Percentiles rank a stretch among this genome's conserved stretches.
Evolutionary conservation across 1,140 invertebrate species (phyloP).

Genomic region (Pteromalus puparum): DNA sequence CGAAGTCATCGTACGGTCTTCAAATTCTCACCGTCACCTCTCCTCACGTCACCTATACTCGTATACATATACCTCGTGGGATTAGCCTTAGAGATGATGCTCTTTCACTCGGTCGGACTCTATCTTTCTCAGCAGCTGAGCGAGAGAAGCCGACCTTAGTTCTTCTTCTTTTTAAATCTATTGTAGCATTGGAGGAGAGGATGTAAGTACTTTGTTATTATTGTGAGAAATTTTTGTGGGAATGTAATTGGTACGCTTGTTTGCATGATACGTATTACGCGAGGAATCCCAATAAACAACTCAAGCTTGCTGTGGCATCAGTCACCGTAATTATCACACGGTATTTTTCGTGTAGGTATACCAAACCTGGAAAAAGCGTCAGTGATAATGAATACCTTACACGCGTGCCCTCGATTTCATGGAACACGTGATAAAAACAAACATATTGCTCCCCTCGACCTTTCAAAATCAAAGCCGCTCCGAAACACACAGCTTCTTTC

Average conservation of each 20-base stretch:
- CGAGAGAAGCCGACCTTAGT: background rate
- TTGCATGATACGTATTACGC: too few species aligned
- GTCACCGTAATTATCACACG: background rate
- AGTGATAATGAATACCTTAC: background rate
- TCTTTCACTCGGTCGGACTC: background rate
- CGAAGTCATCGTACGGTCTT: slow-evolving; percentile 8
- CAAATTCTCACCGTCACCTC: too few species aligned
- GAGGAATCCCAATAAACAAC: background rate
- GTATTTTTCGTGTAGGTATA: background rate
- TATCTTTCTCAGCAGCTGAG: background rate
- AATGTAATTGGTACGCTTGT: too few species aligned
- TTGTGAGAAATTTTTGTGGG: background rate
- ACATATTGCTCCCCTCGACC: too few species aligned
- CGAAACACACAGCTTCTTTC: background rate
- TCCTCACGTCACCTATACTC: slow-evolving; percentile 12
- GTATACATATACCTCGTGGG: slow-evolving; percentile 13
- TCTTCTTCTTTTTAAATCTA: background rate
- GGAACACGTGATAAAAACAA: too few species aligned
- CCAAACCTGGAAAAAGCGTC: background rate
- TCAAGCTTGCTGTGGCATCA: background rate
- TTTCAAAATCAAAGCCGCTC: background rate
- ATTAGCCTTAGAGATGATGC: slow-evolving; percentile 18
- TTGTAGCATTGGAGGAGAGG: background rate
- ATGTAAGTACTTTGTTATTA: too few species aligned
- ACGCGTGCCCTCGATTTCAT: too few species aligned